Conservation (phyloP, 92 coral and sea anemone genomes). For the Galaxea fascicularis region DNA sequence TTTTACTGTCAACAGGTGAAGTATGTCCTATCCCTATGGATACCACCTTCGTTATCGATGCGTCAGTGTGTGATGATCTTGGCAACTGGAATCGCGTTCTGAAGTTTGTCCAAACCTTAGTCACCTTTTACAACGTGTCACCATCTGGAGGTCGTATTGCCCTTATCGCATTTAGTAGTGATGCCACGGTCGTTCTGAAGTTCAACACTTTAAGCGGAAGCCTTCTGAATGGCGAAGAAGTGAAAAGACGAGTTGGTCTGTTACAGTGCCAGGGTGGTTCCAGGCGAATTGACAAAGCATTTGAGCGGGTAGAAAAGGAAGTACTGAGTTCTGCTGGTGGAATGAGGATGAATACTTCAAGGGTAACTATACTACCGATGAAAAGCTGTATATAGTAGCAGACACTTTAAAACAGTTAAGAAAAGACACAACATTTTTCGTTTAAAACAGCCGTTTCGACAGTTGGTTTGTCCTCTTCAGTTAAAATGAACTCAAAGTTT, state of each 20-base stretch:
- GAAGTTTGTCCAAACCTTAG: conserved; percentile 68
- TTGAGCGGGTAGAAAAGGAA: conserved; percentile 75
- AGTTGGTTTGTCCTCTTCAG: no score
- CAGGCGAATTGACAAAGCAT: conserved; percentile 77
- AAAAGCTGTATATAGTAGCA: no score
- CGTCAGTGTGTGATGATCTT: conserved; percentile 77
- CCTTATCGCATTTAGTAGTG: conserved; percentile 54
- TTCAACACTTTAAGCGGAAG: conserved; percentile 74
- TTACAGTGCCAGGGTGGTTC: conserved; percentile 70
- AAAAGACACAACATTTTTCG: no score
- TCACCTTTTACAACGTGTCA: conserved; percentile 69
- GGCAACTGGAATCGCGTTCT: conserved; percentile 70
- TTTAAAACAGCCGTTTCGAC: no score
- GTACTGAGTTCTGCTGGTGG: conserved; percentile 71
- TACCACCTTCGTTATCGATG: conserved; percentile 80
- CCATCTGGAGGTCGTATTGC: conserved; percentile 69
- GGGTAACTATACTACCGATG: neutral
- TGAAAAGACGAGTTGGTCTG: conserved; percentile 55
- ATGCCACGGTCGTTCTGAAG: conserved; percentile 65
- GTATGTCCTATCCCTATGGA: conserved; percentile 78
- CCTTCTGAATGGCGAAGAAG: conserved; percentile 64
- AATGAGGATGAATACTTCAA: conserved; percentile 36
- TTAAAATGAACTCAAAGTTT: no score
- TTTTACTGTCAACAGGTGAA: conserved; percentile 25
- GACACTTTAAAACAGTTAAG: no score